Conservation (phyloP, 2,113 vertebrate genomes). For the Rissa tridactyla region DNA sequence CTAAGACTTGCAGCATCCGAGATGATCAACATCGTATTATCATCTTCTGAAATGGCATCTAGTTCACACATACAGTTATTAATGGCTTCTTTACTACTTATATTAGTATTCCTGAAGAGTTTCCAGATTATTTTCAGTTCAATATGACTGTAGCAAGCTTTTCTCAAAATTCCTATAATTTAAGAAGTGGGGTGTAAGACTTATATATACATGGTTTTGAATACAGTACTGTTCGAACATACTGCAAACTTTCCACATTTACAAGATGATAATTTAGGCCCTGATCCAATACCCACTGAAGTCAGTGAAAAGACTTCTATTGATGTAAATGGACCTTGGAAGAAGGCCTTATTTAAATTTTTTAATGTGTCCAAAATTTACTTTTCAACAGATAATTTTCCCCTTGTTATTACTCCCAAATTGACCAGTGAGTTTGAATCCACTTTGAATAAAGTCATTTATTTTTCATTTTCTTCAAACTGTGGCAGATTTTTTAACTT, state of each 20-base stretch:
- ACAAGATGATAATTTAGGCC: conserved; percentile 62
- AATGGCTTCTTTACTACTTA: conserved; percentile 5
- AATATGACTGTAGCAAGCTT: conserved; percentile 24
- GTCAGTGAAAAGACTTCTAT: conserved; percentile 59
- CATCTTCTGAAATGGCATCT: not conserved
- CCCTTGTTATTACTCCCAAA: conserved; percentile 27
- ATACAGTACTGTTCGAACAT: conserved; percentile 26
- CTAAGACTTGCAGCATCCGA: conserved; percentile 5
- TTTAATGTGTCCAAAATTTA: conserved; percentile 36
- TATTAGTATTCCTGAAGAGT: conserved; percentile 44
- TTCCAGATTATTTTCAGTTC: conserved; percentile 45
- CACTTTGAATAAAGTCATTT: conserved; percentile 39
- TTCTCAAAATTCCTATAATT: conserved; percentile 52
- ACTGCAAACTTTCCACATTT: conserved; percentile 59
- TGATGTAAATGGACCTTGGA: conserved; percentile 43
- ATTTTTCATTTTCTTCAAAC: conserved; percentile 29
- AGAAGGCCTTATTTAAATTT: conserved; percentile 26
- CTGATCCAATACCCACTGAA: conserved; percentile 47
- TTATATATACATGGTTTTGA: not conserved
- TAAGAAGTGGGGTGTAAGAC: conserved; percentile 46
- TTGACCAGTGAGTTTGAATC: not conserved
- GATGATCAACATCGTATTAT: conserved; percentile 15
- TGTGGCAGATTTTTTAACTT: not conserved
- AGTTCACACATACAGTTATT: conserved; percentile 32
- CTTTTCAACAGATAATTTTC: conserved; percentile 60